Evolutionary conservation across 2,888 invertebrate genomes (phyloP), one percentile per base, ranked within the genome.

Genomic region (Thelaira solivaga): DNA sequence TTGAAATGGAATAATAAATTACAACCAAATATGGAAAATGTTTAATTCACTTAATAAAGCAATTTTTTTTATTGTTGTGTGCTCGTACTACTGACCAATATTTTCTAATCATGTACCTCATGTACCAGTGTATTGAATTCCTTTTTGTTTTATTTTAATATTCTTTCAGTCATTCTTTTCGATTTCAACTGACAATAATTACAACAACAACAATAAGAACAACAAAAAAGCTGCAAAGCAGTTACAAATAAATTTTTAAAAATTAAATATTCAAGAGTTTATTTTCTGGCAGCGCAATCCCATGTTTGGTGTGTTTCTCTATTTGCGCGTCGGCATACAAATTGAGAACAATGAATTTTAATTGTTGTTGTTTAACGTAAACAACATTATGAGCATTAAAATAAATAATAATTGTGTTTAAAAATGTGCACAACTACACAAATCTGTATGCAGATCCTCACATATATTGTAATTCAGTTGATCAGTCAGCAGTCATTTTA

Each of bases 81-180:
- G 41, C 20, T 41, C 31, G 76, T 65, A 22, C 55, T 36, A 65
- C 64, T 76, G 76, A 76, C 76, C 76, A 71, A 75, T 29, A 41
- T 62, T 61, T 41, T 34, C 55, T 6, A 4, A 26, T 39, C 7
- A 31, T 8, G n/a, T n/a, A n/a, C n/a, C n/a, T n/a, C n/a, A n/a
- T 7, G 10, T 10, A 31, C 31, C 5, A 6, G 6, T 13, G 5
- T 16, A 6, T 39, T 2, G 4, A 1, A 13, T 13, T 13, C 43
- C 65, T 34, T 34, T 64, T 57, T 73, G 49, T 36, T 43, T 39
- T 57, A 18, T 53, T 13, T 47, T 4, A 31, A n/a, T 67, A 59
- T 45, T 53, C 11, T 20, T 31, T 41, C 16, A 6, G 22, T 13
- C 47, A 65, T 31, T 65, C 20, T 47, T 68, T 68, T 68, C 55